phyloP scores from a whole-genome alignment of 2,113 vertebrate species.

The Uria aalge region DNA sequence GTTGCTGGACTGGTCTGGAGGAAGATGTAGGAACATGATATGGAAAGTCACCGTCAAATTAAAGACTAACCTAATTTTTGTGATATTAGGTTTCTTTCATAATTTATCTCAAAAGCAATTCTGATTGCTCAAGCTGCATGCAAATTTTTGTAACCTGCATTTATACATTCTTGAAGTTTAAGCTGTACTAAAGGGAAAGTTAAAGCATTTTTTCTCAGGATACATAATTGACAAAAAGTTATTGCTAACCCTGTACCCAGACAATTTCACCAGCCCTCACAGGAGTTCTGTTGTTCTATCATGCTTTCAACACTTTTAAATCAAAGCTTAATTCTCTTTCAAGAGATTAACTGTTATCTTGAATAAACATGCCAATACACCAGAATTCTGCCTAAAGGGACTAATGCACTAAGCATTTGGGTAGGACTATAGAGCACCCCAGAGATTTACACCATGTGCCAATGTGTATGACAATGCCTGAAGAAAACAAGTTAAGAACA shows the following conservation, averaged over 20 bases:
- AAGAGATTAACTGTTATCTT: slow-evolving; percentile 59
- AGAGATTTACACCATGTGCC: not conserved
- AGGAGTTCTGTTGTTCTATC: slow-evolving; percentile 26
- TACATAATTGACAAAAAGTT: not conserved
- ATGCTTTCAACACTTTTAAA: slow-evolving; percentile 58
- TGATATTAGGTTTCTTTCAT: not conserved
- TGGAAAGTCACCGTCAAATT: not conserved
- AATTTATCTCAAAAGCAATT: not conserved
- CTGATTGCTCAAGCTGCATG: not conserved
- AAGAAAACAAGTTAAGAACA: slow-evolving; percentile 19
- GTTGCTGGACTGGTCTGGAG: not conserved
- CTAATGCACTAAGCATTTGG: not conserved
- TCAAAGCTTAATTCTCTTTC: slow-evolving; percentile 57
- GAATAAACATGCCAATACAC: slow-evolving; percentile 57
- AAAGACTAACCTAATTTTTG: not conserved
- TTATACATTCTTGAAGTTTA: not conserved
- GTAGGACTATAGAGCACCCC: not conserved
- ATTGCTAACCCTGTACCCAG: not conserved
- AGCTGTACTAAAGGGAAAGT: not conserved
- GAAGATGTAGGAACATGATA: not conserved
- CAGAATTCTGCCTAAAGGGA: slow-evolving; percentile 44
- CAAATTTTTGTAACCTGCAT: not conserved
- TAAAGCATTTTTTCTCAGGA: not conserved
- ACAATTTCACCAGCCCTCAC: slow-evolving; percentile 17
- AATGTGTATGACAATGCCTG: not conserved